These are phyloP conservation scores for Enteromius mattozi DNA, from an alignment of 2,797 vertebrate genomes.

Conservation along the genomic window DNA sequence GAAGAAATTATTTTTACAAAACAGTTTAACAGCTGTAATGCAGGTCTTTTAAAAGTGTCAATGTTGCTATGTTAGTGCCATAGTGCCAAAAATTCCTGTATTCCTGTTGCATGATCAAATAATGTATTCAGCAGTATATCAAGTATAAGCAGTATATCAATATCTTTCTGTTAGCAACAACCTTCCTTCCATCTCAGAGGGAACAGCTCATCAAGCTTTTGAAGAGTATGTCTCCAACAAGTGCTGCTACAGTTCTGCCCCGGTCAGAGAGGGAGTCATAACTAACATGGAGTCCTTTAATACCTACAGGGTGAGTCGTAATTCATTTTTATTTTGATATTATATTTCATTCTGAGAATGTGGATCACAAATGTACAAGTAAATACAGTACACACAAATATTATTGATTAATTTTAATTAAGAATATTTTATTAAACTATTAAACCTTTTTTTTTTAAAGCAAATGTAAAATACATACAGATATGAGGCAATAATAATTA, in stretches of 20 bases:
- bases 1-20: too few species aligned
- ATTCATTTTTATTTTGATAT: background rate
- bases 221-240: constrained; percentile 64
- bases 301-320: constrained; percentile 71
- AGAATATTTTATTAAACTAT: too few species aligned
- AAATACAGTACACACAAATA: background rate
- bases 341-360: background rate
- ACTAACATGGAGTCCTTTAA: constrained; percentile 69
- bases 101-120: background rate
- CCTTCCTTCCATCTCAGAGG: constrained; percentile 73
- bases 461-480: too few species aligned
- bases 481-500: too few species aligned
- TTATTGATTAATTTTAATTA: too few species aligned
- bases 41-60: background rate
- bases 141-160: background rate
- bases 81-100: background rate
- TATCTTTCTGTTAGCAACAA: constrained; percentile 59
- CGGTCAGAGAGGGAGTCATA: constrained; percentile 69
- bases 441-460: too few species aligned
- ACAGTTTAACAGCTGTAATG: background rate
- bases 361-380: background rate
- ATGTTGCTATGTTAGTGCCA: background rate
- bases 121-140: background rate
- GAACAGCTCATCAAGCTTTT: constrained; percentile 72
- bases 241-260: constrained; percentile 72